These are phyloP conservation scores for Seriola quinqueradiata DNA, from an alignment of 2,113 vertebrate genomes.

Conservation along the genomic window DNA sequence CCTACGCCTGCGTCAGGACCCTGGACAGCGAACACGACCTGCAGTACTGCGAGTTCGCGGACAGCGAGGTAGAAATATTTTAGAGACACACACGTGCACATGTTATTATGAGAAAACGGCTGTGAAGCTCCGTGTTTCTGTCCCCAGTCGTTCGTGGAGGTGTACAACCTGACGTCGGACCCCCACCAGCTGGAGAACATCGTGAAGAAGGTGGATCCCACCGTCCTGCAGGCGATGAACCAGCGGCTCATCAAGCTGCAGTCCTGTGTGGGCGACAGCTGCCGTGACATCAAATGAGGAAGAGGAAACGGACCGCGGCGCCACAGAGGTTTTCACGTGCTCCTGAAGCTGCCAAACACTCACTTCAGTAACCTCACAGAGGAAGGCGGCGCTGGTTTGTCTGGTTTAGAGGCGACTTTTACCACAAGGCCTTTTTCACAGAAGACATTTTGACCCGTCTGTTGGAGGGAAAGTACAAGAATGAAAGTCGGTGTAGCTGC, in stretches of 20 bases:
- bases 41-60: constrained; percentile 89
- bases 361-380: background rate
- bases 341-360: background rate
- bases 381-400: background rate
- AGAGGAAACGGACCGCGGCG: too few species aligned
- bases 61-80: constrained; percentile 77
- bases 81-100: background rate
- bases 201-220: constrained; percentile 85
- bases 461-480: background rate
- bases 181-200: constrained; percentile 87
- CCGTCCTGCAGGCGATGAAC: constrained; percentile 85
- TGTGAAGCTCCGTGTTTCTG: background rate
- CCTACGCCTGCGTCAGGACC: constrained; percentile 86
- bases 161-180: constrained; percentile 85
- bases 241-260: constrained; percentile 86
- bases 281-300: constrained; percentile 60
- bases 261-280: constrained; percentile 81
- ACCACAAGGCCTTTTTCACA: background rate
- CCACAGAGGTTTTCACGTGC: background rate
- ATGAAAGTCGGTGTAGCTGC: background rate
- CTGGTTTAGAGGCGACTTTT: background rate
- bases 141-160: constrained; percentile 82
- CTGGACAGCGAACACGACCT: constrained; percentile 69
- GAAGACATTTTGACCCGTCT: background rate
- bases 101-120: background rate